These are phyloP conservation scores for Gavia stellata DNA, from an alignment of 2,113 vertebrate genomes.

Conservation along the genomic window DNA sequence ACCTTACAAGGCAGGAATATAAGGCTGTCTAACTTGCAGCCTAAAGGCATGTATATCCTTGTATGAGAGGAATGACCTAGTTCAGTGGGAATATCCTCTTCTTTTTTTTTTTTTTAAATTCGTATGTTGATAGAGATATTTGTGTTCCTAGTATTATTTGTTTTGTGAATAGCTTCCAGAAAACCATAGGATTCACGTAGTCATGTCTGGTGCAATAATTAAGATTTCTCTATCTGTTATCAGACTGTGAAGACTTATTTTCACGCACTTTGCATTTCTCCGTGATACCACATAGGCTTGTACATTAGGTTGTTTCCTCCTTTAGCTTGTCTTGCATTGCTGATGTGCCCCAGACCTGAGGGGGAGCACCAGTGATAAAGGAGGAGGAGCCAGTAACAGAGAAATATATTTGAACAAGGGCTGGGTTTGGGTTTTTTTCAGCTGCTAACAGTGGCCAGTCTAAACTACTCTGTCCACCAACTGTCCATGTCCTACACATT, in stretches of 20 bases:
- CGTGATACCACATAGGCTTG: accelerated
- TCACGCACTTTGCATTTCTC: neutral
- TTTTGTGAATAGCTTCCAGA: neutral
- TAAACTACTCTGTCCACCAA: neutral
- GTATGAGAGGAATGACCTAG: neutral
- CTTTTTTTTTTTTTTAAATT: neutral
- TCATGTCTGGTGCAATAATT: neutral
- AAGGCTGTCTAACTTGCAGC: neutral
- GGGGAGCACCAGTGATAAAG: neutral
- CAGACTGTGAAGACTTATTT: neutral
- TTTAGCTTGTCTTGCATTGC: neutral
- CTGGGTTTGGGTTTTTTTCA: neutral
- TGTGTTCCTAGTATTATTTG: neutral
- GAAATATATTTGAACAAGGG: neutral
- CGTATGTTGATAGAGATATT: neutral
- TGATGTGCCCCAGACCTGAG: neutral
- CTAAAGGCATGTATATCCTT: neutral
- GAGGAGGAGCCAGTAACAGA: neutral
- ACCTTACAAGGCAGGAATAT: neutral
- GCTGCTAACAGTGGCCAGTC: neutral
- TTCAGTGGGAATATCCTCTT: neutral
- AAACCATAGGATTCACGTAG: neutral
- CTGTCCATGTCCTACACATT: neutral
- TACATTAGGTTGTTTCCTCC: neutral
- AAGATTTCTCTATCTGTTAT: neutral